Conservation (phyloP, 2,113 vertebrate species). For the Oxygymnocypris stewartii region DNA sequence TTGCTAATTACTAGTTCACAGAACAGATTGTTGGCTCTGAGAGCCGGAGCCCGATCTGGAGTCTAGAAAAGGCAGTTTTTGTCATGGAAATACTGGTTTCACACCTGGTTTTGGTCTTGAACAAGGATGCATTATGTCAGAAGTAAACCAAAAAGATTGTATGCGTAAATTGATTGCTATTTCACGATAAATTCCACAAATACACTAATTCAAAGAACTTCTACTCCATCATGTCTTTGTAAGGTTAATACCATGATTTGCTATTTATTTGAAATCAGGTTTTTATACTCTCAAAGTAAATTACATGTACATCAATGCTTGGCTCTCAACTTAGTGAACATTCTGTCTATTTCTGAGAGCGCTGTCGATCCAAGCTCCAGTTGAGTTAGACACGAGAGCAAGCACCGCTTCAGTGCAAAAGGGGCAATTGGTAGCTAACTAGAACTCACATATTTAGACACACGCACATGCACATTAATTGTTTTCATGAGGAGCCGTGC, state of each 20-base stretch:
- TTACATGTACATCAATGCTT: neutral
- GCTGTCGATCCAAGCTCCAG: neutral
- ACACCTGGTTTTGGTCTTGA: neutral
- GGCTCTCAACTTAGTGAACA: neutral
- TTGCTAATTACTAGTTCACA: slow-evolving; percentile 10
- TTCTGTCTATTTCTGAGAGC: neutral
- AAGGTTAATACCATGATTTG: neutral
- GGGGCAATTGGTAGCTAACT: neutral
- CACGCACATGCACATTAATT: neutral
- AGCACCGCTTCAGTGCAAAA: neutral
- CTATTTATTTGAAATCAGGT: neutral
- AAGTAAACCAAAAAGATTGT: neutral
- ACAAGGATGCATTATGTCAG: neutral
- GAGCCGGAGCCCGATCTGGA: neutral
- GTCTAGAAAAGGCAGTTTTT: neutral
- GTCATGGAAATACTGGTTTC: neutral
- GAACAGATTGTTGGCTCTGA: neutral
- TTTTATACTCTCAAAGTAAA: neutral
- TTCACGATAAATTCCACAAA: neutral
- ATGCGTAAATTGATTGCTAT: neutral
- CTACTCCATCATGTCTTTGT: neutral
- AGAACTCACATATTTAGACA: neutral
- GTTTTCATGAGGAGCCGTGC: neutral
- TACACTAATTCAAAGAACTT: neutral
- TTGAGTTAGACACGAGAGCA: neutral